These are phyloP conservation scores for Actenoides hombroni DNA, from an alignment of 2,113 vertebrate genomes.

Conservation along the genomic window DNA sequence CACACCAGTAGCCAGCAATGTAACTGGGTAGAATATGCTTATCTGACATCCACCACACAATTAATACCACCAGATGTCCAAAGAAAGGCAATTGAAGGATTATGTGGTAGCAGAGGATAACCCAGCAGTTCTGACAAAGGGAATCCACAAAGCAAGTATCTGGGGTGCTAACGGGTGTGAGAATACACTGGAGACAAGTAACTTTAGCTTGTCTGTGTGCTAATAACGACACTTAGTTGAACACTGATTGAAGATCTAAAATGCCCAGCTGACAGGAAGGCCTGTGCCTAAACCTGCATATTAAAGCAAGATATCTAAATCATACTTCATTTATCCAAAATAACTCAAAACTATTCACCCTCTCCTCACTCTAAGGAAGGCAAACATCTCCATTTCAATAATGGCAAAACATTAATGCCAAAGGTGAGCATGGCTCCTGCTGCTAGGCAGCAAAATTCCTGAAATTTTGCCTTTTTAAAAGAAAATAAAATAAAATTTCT, in stretches of 20 bases:
- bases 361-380: neutral
- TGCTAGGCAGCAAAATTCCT: neutral
- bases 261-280: neutral
- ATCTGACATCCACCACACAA: neutral
- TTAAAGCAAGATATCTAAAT: neutral
- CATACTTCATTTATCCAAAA: neutral
- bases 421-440: neutral
- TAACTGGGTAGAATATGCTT: constrained; percentile 15
- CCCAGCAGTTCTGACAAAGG: neutral
- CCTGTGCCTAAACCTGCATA: neutral
- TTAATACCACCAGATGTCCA: constrained; percentile 21
- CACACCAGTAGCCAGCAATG: neutral
- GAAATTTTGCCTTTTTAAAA: neutral
- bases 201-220: neutral
- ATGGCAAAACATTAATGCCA: neutral
- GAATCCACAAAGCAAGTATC: neutral
- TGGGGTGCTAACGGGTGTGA: neutral
- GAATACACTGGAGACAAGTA: neutral
- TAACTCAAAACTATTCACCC: neutral
- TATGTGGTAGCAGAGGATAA: constrained; percentile 1
- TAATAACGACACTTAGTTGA: neutral
- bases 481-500: neutral
- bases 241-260: neutral
- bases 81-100: neutral
- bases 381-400: neutral